Evolutionary conservation across 2,113 vertebrate genomes (phyloP), one percentile per base, ranked within the genome.

Genomic region (Pandion haliaetus): DNA sequence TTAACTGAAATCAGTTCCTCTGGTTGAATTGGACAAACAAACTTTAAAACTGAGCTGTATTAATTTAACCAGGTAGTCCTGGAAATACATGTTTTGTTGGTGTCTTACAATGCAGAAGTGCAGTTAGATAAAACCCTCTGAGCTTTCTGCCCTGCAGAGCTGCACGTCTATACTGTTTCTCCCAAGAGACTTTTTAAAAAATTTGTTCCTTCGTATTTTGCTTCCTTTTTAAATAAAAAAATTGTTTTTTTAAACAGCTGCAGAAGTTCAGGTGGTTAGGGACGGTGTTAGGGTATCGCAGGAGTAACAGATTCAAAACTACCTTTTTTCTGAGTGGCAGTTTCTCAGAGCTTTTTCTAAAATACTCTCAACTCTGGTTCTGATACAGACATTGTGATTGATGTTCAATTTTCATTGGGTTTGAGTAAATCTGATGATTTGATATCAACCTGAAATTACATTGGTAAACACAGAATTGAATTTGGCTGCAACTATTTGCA

Each of bases 391-490:
- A 3, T 28, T 89, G 44, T 95, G 95, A 96, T 65, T 95, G 96
- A 84, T 55, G 63, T 92, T 74, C 74, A 83, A 34, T 82, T 96
- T 97, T 90, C 67, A 58, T 61, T 57, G 83, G 71, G 66, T 89
- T 93, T 89, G 78, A 90, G 74, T 83, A 93, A 90, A 95, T 67
- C 87, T 81, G 82, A 78, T 2, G 3, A 55, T 91, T 90, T 85
- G 73, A 86, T 70, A 90, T 62, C 62, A 93, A 77, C 31, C 54
- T 95, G 82, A 93, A 94, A 96, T 80, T 89, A 92, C 86, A 94
- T 69, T 86, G 88, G 76, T 88, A 97, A 95, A 96, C 77, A 87
- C 36, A 86, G 40, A 90, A 88, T 59, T 96, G 94, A 97, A 90
- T 96, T 93, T 91, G 82, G 77, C 73, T 95, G 83, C 67, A 86